phyloP scores from a whole-genome alignment of 2,113 vertebrate genomes.

The Pteropus alecto region DNA sequence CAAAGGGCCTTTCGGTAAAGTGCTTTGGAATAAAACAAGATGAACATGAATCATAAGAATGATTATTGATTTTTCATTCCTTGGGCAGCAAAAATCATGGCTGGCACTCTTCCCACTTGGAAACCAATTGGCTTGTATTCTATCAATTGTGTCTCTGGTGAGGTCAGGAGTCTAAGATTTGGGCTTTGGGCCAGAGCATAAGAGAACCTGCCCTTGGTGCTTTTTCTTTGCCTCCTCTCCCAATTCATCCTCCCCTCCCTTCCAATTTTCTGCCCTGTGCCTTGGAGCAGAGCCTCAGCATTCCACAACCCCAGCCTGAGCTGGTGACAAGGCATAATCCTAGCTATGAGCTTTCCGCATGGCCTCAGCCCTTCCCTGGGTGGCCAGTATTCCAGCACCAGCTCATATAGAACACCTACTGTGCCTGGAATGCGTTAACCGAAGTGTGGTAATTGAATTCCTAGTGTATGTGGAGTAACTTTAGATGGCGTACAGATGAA shows the following conservation, averaged over 20 bases:
- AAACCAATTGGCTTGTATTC: slow-evolving; percentile 42
- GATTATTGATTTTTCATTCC: slow-evolving; percentile 59
- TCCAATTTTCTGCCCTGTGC: not conserved
- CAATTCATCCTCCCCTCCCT: not conserved
- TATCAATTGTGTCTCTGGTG: not conserved
- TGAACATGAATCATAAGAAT: slow-evolving; percentile 45
- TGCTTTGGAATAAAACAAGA: slow-evolving; percentile 51
- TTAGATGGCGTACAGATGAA: not conserved
- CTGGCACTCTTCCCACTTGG: slow-evolving; percentile 63
- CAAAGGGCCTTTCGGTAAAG: slow-evolving; percentile 38
- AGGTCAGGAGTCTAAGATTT: slow-evolving; percentile 13
- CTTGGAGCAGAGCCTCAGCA: not conserved
- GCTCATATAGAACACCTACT: not conserved
- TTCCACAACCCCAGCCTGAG: not conserved
- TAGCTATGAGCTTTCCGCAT: not conserved
- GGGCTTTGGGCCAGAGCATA: not conserved
- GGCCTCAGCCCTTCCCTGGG: not conserved
- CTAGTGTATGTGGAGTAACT: not conserved
- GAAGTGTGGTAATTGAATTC: not conserved
- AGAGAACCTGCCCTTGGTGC: not conserved
- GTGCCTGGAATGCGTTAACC: not conserved
- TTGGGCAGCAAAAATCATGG: slow-evolving; percentile 53
- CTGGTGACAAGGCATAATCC: not conserved
- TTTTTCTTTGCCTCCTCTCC: not conserved
- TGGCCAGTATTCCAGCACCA: not conserved